Evolutionary conservation across 2,113 vertebrate species (phyloP), one percentile per base, ranked within the genome.

Genomic region (Parotia lawesii): DNA sequence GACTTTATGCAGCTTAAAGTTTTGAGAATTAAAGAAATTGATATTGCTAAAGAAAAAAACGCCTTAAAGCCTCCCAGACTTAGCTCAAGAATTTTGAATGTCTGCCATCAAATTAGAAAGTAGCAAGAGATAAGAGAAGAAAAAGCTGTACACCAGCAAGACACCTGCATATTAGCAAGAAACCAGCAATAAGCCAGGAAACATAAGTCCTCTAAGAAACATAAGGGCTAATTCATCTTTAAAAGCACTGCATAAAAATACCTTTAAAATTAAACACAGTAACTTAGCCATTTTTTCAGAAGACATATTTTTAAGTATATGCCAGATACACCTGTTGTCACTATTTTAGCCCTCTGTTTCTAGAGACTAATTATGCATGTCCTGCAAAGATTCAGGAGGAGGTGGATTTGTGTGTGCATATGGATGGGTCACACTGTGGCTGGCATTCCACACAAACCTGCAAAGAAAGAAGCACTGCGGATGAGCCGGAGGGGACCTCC

Each of bases 391-490:
- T 75, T 82, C 67, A 92, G 70, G 57, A 91, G 51, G 67, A 93
- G 78, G 44, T 89, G 81, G 80, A 93, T 94, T 94, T 94, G 65
- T 87, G 85, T 88, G 89, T 66, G 73, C 84, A 50, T 24, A 84
- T 93, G 96, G 94, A 94, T 92, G 94, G 95, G 77, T 88, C 96
- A 97, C 96, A 97, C 90, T 87, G 95, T 94, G 92, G 93, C 94
- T 96, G 91, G 97, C 97, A 98, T 98, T 98, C 97, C 98, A 97
- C 97, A 98, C 98, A 98, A 98, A 98, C 98, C 98, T 98, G 98
- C 97, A 97, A 98, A 98, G 97, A 98, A 98, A 98, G 98, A 98
- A 97, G 98, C 98, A 73, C 98, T 98, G 92, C 96, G 97, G 96
- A 98, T 98, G 97, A 98, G 98, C 94, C 97, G 97, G 98, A 98